These are phyloP conservation scores for Cylloceria caligata DNA, from an alignment of 2,888 invertebrate genomes.

Conservation along the genomic window DNA sequence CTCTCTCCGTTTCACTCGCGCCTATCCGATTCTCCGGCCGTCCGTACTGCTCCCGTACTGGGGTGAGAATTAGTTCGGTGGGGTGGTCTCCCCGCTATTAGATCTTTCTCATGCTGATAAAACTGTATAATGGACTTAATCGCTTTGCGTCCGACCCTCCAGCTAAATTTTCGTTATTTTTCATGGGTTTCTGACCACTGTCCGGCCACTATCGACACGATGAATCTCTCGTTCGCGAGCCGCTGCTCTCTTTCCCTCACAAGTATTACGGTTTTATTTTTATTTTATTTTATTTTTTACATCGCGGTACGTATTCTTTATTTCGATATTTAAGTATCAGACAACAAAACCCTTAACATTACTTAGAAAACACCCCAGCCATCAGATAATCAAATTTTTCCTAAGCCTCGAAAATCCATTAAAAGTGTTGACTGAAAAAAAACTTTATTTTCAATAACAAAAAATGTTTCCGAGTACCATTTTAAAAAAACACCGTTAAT, in stretches of 20 bases:
- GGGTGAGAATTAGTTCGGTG: constrained; percentile 75
- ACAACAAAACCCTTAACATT: constrained; percentile 31
- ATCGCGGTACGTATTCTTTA: constrained; percentile 38
- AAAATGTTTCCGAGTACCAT: no score
- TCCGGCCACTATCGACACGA: constrained; percentile 76
- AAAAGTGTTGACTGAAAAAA: neutral
- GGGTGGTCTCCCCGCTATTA: constrained; percentile 75
- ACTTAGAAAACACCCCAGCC: no score
- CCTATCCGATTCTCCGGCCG: constrained; percentile 11
- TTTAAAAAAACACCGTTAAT: no score
- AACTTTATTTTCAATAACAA: no score
- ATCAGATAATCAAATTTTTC: constrained; percentile 1
- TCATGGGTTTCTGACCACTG: constrained; percentile 79
- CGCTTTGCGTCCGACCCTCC: constrained; percentile 79
- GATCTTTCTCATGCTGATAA: constrained; percentile 85
- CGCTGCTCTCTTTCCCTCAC: constrained; percentile 62
- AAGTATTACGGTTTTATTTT: constrained; percentile 31
- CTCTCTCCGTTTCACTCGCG: constrained; percentile 27
- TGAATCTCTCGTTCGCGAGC: constrained; percentile 73
- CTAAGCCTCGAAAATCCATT: neutral
- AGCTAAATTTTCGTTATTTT: constrained; percentile 84
- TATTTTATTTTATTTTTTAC: constrained; percentile 66
- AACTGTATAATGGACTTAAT: constrained; percentile 84
- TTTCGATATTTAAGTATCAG: constrained; percentile 35
- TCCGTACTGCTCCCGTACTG: constrained; percentile 34